Evolutionary conservation across 2,113 vertebrate genomes (phyloP).

Genomic region (Plestiodon gilberti): DNA sequence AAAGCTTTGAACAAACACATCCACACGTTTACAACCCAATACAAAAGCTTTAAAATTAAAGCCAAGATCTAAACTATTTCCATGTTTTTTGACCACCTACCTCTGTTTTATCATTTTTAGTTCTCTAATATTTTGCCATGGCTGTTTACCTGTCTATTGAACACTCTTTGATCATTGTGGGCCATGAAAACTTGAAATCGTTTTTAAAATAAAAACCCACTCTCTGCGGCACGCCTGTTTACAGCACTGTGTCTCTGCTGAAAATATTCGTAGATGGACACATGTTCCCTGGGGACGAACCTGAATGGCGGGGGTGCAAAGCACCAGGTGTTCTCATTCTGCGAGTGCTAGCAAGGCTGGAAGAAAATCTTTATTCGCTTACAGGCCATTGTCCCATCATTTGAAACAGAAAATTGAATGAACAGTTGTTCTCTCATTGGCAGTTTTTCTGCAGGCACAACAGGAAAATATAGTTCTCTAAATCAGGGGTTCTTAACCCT

Average conservation of each 20-base stretch:
- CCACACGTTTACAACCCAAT: too few species aligned
- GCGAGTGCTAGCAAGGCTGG: slow-evolving; percentile 54
- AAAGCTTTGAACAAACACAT: too few species aligned
- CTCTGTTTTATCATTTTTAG: too few species aligned
- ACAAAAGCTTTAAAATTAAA: too few species aligned
- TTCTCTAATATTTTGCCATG: too few species aligned
- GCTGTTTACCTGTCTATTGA: too few species aligned
- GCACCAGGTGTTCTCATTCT: slow-evolving; percentile 53
- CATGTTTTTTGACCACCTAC: too few species aligned
- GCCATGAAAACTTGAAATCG: too few species aligned
- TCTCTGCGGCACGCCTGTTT: slow-evolving; percentile 33
- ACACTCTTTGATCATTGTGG: too few species aligned
- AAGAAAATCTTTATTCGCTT: slow-evolving; percentile 57
- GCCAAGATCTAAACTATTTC: too few species aligned
- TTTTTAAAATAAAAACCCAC: not conserved
- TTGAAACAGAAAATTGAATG: slow-evolving; percentile 32
- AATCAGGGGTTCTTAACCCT: too few species aligned
- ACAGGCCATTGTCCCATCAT: slow-evolving; percentile 26
- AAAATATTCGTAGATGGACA: slow-evolving; percentile 42
- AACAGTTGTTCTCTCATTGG: not conserved
- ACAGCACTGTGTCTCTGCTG: slow-evolving; percentile 28
- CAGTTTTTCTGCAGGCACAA: not conserved
- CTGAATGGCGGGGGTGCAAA: slow-evolving; percentile 52
- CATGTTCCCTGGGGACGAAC: slow-evolving; percentile 44
- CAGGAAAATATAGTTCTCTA: slow-evolving; percentile 12